phyloP scores from a whole-genome alignment of 2,797 vertebrate species.

The Lemur catta region DNA sequence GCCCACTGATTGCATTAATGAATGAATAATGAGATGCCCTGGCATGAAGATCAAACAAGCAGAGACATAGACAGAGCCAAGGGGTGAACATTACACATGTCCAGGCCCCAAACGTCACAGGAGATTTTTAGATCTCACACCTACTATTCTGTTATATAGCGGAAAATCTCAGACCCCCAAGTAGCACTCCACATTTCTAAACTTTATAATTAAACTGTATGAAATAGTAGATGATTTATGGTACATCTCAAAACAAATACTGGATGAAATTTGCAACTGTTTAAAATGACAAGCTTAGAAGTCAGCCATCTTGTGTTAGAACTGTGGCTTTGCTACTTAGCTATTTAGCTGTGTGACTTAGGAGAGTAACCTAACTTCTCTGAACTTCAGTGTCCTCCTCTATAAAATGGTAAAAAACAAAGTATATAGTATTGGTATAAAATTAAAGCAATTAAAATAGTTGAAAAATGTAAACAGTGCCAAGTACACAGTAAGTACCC shows the following conservation, averaged over 20 bases:
- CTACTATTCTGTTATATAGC: neutral
- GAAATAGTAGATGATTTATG: neutral
- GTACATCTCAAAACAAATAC: neutral
- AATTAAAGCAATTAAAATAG: neutral
- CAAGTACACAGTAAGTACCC: neutral
- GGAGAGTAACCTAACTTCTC: neutral
- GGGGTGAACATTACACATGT: neutral
- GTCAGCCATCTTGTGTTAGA: neutral
- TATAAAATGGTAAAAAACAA: neutral
- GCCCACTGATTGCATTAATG: neutral
- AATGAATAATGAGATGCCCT: neutral
- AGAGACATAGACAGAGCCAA: neutral
- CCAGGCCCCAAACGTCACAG: neutral
- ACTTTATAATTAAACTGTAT: neutral
- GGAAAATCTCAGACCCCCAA: neutral
- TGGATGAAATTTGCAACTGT: neutral
- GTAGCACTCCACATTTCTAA: neutral
- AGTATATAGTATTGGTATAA: neutral
- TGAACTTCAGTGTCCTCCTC: neutral
- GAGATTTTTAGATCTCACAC: neutral
- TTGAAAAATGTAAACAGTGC: neutral
- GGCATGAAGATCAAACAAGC: neutral
- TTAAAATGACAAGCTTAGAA: conserved; percentile 8
- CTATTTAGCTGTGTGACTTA: neutral
- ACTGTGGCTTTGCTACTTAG: neutral